Base-by-base conservation (phyloP, 2,888 invertebrate species). In the Leistus spinibarbis region DNA sequence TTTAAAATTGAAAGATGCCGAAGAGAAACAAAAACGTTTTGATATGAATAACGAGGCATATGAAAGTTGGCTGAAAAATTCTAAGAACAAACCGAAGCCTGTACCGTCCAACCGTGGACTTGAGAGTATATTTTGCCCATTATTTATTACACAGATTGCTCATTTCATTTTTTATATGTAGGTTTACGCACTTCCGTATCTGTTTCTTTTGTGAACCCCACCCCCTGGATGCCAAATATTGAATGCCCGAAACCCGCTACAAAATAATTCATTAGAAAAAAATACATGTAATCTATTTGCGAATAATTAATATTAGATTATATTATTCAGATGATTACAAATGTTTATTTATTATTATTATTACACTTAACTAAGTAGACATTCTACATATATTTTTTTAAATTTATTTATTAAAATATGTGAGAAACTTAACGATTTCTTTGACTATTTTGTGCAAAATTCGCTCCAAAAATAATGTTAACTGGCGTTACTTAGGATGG, bases 131-230 rank as follows among this genome's bases (percentile, higher is more conserved):
- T 82, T 56, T 20, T 10, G 13, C 3, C 17, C 9, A 16, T 27
- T 17, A 23, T 22, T 69, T 66, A 62, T 19, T 9, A 64, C 57
- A 71, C 66, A 27, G 16, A 24, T 10, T 17, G n/a, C 54, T 76
- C 67, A 60, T 20, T 24, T 13, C 40, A 13, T 4, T 40, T 40
- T 7, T 40, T 53, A 74, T 63, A 23, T 83, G 9, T 82, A 91
- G 91, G 90, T 83, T 89, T 91, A 87, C 90, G 90, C 69, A 90
- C 90, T 27, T 90, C 91, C 0, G 87, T 88, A 40, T 91, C 91
- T 13, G 86, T 89, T 76, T 88, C 90, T 82, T 91, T 89, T 79
- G 86, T 91, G 76, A 91, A 91, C 82, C 91, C 91, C 1, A 86
- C 88, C 27, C 91, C 91, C 0, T 91, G 91, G 91, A 88, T 89